Base-by-base conservation (phyloP, 2,113 vertebrate species). In the Vireo altiloquus region DNA sequence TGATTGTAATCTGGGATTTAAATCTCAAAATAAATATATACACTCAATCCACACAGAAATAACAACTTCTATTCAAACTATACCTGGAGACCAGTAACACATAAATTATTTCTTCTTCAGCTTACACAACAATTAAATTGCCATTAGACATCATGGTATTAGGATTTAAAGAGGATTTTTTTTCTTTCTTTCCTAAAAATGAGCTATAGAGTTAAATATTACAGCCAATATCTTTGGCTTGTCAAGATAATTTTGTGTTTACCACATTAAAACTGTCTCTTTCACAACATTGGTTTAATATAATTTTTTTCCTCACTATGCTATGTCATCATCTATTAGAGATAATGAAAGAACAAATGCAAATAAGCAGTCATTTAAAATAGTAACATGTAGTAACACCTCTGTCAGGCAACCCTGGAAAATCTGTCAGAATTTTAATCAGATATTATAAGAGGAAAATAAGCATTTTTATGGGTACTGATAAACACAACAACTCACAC, bases 301-400 rank as follows among this genome's bases (percentile, higher is more conserved):
- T 63, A 44, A 3, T 17, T 60, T 75, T 82, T 74, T 3, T 8
- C n/a, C 25, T 24, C 22, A 53, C 37, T 69, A 65, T n/a, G 35
- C 42, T 54, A 31, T 83, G 57, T 81, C 61, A 88, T 53, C 2
- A 8, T 42, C n/a, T 87, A 78, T 80, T 71, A 69, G 33, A 89
- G 47, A 82, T 44, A 95, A 94, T 54, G 83, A 96, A 91, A 91
- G 44, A 91, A 87, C n/a, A 94, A 90, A 90, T 80, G 90, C 13
- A 94, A 93, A 92, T 72, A 93, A 86, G 31, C 35, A 91, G 49
- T 47, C 14, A 80, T 61, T 81, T 93, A 87, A 88, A 71, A 56
- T 28, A 82, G 10, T 64, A 92, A 64, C 21, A 20, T 53, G 56
- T 15, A 90, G 31, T 27, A 82, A 82, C 47, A 22, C 20, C 46